phyloP scores from a whole-genome alignment of 2,113 vertebrate species.

The Bagarius yarrelli region DNA sequence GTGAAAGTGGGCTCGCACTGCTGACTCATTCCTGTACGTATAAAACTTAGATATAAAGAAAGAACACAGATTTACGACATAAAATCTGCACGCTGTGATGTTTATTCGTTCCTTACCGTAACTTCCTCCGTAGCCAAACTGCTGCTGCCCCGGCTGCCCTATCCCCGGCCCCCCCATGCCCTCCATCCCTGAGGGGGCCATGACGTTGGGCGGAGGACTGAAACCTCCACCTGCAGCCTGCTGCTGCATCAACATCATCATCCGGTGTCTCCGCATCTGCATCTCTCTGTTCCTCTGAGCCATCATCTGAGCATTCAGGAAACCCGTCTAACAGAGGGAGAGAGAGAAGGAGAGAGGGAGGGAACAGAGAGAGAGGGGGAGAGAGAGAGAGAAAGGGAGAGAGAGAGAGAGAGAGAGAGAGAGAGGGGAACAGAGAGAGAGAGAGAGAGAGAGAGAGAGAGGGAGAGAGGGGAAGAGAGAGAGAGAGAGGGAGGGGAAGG shows the following conservation, averaged over 20 bases:
- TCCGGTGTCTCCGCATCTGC: conserved; percentile 80
- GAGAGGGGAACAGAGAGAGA: too few relatives aligned
- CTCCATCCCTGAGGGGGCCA: conserved; percentile 86
- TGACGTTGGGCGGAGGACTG: conserved; percentile 94
- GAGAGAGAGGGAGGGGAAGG: too few relatives aligned
- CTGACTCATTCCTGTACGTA: conserved; percentile 82
- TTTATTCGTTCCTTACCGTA: conserved; percentile 75
- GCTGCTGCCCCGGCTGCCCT: conserved; percentile 82
- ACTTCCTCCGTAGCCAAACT: conserved; percentile 84
- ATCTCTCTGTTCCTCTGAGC: conserved; percentile 91
- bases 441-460: too few relatives aligned
- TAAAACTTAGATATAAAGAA: conserved; percentile 37
- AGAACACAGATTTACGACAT: background rate
- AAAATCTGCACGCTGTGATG: background rate
- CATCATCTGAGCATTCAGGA: conserved; percentile 93
- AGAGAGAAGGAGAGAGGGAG: background rate
- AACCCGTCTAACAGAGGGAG: conserved; percentile 73
- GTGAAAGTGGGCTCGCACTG: conserved; percentile 86
- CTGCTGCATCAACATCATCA: conserved; percentile 87
- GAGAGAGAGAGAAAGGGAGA: background rate
- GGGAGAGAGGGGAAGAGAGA: too few relatives aligned
- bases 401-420: too few relatives aligned
- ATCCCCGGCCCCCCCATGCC: conserved; percentile 77
- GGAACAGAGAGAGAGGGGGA: background rate
- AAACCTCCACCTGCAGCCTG: conserved; percentile 76